Evolutionary conservation across 2,888 invertebrate genomes (phyloP), one percentile per base, ranked within the genome.

Genomic region (Petrolisthes manimaculis): DNA sequence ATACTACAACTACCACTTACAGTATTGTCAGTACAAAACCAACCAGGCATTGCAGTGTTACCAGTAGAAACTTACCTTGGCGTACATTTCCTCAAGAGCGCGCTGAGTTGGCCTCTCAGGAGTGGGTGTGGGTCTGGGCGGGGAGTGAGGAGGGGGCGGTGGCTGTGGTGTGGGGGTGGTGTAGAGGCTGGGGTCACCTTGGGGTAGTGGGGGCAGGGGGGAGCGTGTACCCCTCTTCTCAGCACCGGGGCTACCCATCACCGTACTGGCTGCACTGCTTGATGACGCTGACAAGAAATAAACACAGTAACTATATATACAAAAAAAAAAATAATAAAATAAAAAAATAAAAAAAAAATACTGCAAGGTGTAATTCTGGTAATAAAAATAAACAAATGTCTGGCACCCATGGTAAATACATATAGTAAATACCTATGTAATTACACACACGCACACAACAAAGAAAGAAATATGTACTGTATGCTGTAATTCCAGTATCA

Each of bases 61-160:
- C 37, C 37, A 37, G 37, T 37, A 37, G 2, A 37, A 37, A 83
- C 37, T 24, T 24, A 90, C 90, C 91, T 91, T 91, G 51, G 91
- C 91, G 86, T 91, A 91, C 91, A 91, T 91, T 24, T 91, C 91
- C 71, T 91, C 91, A 5, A 91, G 89, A 12, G 91, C 89, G 54
- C 88, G 80, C 21, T 88, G 88, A n/a, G 91, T 91, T 53, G 91
- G 88, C 53, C 89, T 79, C 37, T 91, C 91, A 6, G 55, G 77
- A n/a, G 83, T 61, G 37, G 87, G 89, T 5, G 86, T 84, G 53
- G 79, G 80, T 24, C 88, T 83, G 6, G 87, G 87, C 4, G 90
- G 90, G n/a, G 90, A 89, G 21, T 88, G 89, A 9, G 91, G 91
- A n/a, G 89, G 89, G 18, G 80, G 12, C 18, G 91, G 91, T 24